These are phyloP conservation scores for Caiman crocodilus DNA, from an alignment of 2,797 vertebrate genomes.

Conservation along the genomic window DNA sequence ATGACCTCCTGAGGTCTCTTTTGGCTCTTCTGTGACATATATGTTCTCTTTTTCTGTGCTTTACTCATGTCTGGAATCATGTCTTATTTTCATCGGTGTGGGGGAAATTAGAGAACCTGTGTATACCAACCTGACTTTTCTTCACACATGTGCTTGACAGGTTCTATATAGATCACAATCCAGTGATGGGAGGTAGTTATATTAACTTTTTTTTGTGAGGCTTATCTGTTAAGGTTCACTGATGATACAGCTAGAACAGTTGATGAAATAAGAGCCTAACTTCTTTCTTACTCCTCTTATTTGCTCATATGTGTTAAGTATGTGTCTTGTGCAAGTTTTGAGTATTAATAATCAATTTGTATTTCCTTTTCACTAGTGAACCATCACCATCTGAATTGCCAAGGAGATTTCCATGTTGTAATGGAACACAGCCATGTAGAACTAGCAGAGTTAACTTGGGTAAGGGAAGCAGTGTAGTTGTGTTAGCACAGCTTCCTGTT, in stretches of 20 bases:
- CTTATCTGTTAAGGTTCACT: not conserved
- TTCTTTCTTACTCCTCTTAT: not conserved
- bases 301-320: not conserved
- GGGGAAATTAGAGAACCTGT: not conserved
- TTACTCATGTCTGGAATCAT: not conserved
- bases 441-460: too few relatives aligned
- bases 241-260: not conserved
- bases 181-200: not conserved
- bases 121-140: not conserved
- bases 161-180: not conserved
- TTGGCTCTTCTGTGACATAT: too few relatives aligned
- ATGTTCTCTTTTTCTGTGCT: not conserved
- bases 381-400: not conserved
- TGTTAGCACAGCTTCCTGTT: too few relatives aligned
- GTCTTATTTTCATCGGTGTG: too few relatives aligned
- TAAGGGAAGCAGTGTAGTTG: too few relatives aligned
- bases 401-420: not conserved
- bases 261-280: not conserved
- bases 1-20: not conserved
- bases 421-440: too few relatives aligned
- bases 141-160: not conserved
- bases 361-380: not conserved
- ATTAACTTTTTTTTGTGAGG: not conserved
- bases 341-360: not conserved
- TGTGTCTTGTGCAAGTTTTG: not conserved